phyloP scores from a whole-genome alignment of 1,140 invertebrate genomes.

The Olivierus martensii region DNA sequence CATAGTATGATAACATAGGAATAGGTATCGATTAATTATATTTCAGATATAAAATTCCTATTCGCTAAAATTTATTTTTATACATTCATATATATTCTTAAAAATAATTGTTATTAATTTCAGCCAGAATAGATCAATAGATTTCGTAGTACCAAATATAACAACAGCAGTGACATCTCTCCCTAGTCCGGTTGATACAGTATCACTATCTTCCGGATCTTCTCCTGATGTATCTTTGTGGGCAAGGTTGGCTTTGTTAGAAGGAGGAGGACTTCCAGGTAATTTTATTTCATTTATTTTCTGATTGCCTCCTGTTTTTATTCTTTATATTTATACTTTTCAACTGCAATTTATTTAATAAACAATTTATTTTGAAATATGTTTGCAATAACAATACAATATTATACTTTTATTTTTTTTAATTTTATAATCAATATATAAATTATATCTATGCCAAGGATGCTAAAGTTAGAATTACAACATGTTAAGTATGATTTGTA shows the following conservation, averaged over 20 bases:
- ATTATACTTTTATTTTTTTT: background rate
- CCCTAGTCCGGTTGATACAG: constrained; percentile 24
- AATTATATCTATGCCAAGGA: too few relatives aligned
- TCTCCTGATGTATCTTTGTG: constrained; percentile 10
- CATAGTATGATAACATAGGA: too few relatives aligned
- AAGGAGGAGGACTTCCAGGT: background rate
- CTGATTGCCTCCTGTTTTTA: too few relatives aligned
- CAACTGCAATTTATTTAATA: background rate
- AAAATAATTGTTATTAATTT: too few relatives aligned
- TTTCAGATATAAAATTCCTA: too few relatives aligned
- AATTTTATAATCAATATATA: background rate
- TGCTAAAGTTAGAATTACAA: too few relatives aligned
- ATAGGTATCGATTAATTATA: too few relatives aligned
- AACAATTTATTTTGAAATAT: background rate
- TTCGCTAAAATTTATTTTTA: too few relatives aligned
- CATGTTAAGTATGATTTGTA: too few relatives aligned
- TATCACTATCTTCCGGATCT: constrained; percentile 10
- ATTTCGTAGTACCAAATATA: constrained; percentile 16
- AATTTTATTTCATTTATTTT: background rate
- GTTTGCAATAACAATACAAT: background rate
- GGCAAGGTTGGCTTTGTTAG: constrained; percentile 13
- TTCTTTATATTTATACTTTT: background rate
- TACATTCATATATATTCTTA: too few relatives aligned
- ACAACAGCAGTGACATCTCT: constrained; percentile 1
- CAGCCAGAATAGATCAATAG: constrained; percentile 14